A percentile compares a stretch with the other conserved stretches of the same genome.
Conservation (phyloP, 2,888 invertebrate genomes). For the Tipula lateralis region DNA sequence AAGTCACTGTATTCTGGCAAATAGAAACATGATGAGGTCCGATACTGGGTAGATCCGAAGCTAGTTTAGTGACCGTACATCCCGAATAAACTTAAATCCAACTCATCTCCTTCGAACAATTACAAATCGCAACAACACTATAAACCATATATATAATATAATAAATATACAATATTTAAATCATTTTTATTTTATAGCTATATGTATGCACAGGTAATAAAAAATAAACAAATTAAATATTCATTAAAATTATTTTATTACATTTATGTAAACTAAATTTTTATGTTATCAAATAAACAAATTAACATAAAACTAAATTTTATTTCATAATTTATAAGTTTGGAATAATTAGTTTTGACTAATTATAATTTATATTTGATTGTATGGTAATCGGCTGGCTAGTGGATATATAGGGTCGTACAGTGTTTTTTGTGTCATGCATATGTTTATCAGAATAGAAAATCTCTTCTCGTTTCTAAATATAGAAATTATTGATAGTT, state of each 20-base stretch:
- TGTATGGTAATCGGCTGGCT: not conserved
- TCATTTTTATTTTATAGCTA: no score
- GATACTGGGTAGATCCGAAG: no score
- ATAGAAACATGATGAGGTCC: no score
- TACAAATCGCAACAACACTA: no score
- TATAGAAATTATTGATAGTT: conserved; percentile 24
- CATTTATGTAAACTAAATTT: not conserved
- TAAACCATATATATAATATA: no score
- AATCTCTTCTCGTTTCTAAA: not conserved
- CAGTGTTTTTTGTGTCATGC: not conserved
- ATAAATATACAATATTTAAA: no score
- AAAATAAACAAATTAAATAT: not conserved
- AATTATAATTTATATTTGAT: not conserved
- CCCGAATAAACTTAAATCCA: no score
- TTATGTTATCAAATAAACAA: not conserved
- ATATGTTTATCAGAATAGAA: not conserved
- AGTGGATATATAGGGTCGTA: not conserved
- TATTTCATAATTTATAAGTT: not conserved
- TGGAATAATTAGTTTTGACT: not conserved
- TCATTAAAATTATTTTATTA: not conserved
- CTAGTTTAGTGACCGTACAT: no score
- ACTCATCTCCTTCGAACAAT: no score
- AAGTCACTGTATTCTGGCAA: no score
- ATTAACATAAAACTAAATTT: not conserved
- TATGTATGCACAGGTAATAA: not conserved